These are phyloP conservation scores for Eucidaris tribuloides DNA, from an alignment of 35 echinoderm and acorn worm genomes.

Conservation along the genomic window DNA sequence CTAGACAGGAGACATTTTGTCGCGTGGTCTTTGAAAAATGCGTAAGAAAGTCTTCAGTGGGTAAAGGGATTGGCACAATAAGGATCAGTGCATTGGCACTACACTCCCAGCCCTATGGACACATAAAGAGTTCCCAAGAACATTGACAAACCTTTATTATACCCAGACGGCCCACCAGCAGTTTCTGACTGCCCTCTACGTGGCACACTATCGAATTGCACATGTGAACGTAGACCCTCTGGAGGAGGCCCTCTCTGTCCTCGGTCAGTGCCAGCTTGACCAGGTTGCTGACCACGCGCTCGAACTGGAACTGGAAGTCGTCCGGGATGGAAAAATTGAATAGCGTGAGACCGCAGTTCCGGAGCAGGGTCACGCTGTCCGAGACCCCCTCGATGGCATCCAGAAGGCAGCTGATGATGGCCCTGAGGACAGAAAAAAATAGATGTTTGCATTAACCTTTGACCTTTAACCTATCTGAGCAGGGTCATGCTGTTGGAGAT, in stretches of 20 bases:
- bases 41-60: too few species aligned
- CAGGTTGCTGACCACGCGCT: conserved; percentile 71
- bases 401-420: conserved; percentile 63
- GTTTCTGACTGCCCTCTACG: conserved; percentile 89
- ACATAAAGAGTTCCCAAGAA: too few species aligned
- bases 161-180: conserved; percentile 69
- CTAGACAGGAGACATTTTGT: too few species aligned
- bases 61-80: too few species aligned
- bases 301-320: conserved; percentile 82
- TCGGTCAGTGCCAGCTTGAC: conserved; percentile 63
- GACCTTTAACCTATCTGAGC: neutral
- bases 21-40: too few species aligned
- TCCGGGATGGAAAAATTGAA: conserved; percentile 87
- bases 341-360: conserved; percentile 87
- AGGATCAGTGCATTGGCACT: too few species aligned
- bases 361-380: conserved; percentile 65
- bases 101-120: too few species aligned
- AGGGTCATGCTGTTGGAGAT: conserved; percentile 41
- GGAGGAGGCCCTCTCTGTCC: conserved; percentile 64
- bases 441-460: neutral
- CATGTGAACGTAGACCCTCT: conserved; percentile 91
- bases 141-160: conserved; percentile 65
- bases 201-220: conserved; percentile 98
- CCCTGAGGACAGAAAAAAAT: conserved; percentile 3
- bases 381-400: conserved; percentile 78